A percentile compares a stretch with the other conserved stretches of the same genome.
These are phyloP conservation scores for Euzetes globulus DNA, from an alignment of 2,888 invertebrate genomes.

Conservation along the genomic window DNA sequence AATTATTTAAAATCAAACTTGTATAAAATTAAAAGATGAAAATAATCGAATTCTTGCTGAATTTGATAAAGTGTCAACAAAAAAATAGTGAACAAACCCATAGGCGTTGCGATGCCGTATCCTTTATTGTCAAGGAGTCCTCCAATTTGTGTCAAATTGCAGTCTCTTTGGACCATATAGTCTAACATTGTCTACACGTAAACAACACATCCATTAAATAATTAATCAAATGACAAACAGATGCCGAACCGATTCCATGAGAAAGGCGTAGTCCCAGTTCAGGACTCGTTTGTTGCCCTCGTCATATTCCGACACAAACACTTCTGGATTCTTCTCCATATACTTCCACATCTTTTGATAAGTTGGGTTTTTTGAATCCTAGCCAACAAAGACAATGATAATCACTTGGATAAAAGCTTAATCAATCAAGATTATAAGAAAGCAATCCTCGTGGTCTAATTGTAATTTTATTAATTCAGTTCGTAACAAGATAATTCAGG, in stretches of 20 bases:
- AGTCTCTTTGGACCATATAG: slow-evolving; percentile 87
- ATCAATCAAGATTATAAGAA: background rate
- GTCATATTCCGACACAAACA: slow-evolving; percentile 80
- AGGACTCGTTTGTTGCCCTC: slow-evolving; percentile 81
- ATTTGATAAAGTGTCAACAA: too few relatives aligned
- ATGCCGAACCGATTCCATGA: slow-evolving; percentile 71
- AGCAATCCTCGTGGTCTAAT: too few relatives aligned
- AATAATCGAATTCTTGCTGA: too few relatives aligned
- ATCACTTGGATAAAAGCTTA: background rate
- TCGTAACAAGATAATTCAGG: too few relatives aligned
- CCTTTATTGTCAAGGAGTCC: slow-evolving; percentile 79
- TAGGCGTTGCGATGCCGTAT: slow-evolving; percentile 94
- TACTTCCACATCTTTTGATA: slow-evolving; percentile 67
- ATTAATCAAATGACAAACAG: background rate
- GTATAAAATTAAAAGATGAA: too few relatives aligned
- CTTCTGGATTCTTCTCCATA: slow-evolving; percentile 67
- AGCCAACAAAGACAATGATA: slow-evolving; percentile 14
- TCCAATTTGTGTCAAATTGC: slow-evolving; percentile 94
- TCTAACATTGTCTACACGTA: slow-evolving; percentile 71
- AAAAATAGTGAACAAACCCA: slow-evolving; percentile 54
- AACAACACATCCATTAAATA: background rate
- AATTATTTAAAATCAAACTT: too few relatives aligned
- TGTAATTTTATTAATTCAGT: too few relatives aligned
- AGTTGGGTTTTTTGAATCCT: slow-evolving; percentile 69
- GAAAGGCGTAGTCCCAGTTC: slow-evolving; percentile 85